Conservation (phyloP, 1,140 invertebrate species). For the Vanessa tameamea region DNA sequence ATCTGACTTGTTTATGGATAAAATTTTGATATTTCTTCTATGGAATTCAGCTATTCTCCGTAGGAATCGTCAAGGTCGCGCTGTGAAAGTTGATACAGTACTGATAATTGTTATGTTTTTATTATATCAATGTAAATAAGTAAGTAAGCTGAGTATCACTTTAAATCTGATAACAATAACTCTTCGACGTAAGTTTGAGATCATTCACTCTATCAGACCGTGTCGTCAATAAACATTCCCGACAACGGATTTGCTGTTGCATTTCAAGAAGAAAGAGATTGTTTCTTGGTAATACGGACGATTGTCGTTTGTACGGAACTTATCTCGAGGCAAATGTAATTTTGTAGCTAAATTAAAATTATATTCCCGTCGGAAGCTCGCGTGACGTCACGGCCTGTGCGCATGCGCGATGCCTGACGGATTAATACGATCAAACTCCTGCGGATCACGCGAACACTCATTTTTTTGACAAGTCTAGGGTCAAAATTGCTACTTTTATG, state of each 20-base stretch:
- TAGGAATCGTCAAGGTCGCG: constrained; percentile 42
- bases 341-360: constrained; percentile 56
- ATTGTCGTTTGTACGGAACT: constrained; percentile 32
- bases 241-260: constrained; percentile 30
- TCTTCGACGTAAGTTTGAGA: constrained; percentile 43
- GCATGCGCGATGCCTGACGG: constrained; percentile 65
- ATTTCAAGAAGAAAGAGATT: constrained; percentile 11
- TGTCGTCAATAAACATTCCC: constrained; percentile 54
- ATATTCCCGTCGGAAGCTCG: constrained; percentile 71
- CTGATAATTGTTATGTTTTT: constrained; percentile 14
- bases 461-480: constrained; percentile 50
- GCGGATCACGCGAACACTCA: constrained; percentile 62
- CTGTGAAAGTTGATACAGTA: constrained; percentile 12
- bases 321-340: constrained; percentile 31
- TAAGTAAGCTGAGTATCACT: constrained; percentile 26
- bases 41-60: constrained; percentile 46
- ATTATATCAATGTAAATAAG: constrained; percentile 28
- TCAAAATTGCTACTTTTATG: constrained; percentile 35
- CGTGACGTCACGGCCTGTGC: constrained; percentile 70
- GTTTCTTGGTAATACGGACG: constrained; percentile 29
- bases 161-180: constrained; percentile 41
- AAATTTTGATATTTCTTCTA: constrained; percentile 53
- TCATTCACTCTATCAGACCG: constrained; percentile 61
- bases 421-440: constrained; percentile 69
- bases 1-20: constrained; percentile 51